phyloP scores from a whole-genome alignment of 2,888 invertebrate species.

The Carterocephalus palaemon region DNA sequence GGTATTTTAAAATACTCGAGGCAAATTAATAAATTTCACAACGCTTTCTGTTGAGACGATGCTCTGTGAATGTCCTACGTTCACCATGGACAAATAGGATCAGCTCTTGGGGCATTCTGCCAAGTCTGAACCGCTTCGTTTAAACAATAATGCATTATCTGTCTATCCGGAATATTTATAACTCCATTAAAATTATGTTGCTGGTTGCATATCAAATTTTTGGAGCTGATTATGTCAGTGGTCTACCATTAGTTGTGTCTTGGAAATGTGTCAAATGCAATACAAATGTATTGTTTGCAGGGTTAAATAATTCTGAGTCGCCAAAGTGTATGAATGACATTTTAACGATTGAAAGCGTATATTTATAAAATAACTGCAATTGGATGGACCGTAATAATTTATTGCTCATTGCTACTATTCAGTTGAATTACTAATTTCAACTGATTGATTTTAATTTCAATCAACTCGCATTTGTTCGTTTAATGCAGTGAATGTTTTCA shows the following conservation, averaged over 20 bases:
- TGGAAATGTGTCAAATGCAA: slow-evolving; percentile 10
- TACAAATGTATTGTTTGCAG: slow-evolving; percentile 8
- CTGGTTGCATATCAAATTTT: slow-evolving; percentile 7
- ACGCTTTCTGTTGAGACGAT: slow-evolving; percentile 23
- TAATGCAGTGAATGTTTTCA: too few species aligned
- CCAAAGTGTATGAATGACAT: slow-evolving; percentile 2
- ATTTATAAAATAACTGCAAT: too few species aligned
- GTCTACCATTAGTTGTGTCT: slow-evolving; percentile 6
- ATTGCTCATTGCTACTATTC: too few species aligned
- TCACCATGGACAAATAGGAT: slow-evolving; percentile 37
- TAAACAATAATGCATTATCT: slow-evolving; percentile 35
- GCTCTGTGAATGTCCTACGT: slow-evolving; percentile 23
- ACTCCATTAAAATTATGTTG: slow-evolving; percentile 12
- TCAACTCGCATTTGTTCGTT: too few species aligned
- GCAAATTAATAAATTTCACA: slow-evolving; percentile 14
- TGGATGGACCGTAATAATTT: too few species aligned
- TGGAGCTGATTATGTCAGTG: slow-evolving; percentile 11
- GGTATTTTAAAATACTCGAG: slow-evolving; percentile 15
- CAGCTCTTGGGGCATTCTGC: slow-evolving; percentile 40
- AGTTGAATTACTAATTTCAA: too few species aligned
- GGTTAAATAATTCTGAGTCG: slow-evolving; percentile 5
- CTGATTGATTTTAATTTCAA: too few species aligned
- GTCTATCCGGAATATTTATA: slow-evolving; percentile 21
- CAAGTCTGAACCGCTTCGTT: slow-evolving; percentile 39
- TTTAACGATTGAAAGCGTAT: too few species aligned